Percentiles rank a stretch among this genome's conserved stretches.
Conservation (phyloP, 2,797 vertebrate genomes). For the Vultur gryphus region DNA sequence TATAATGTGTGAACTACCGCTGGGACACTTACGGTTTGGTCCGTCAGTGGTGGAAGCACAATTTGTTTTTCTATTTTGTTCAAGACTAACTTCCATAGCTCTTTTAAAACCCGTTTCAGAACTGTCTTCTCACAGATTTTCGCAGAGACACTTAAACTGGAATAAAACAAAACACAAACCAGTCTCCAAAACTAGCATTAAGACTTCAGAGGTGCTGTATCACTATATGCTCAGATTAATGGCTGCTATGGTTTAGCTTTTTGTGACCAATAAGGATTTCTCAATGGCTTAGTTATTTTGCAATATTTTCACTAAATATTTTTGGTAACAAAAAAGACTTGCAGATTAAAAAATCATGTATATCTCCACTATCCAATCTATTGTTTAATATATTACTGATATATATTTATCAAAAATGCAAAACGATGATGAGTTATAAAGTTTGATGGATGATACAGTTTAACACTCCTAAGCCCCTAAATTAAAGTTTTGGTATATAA, state of each 20-base stretch:
- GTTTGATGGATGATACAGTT: background rate
- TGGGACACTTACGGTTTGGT: conserved; percentile 87
- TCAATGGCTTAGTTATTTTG: background rate
- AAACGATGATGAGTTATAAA: background rate
- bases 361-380: background rate
- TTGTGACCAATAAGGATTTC: background rate
- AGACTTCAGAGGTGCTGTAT: background rate
- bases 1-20: background rate
- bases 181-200: background rate
- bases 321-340: background rate
- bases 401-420: background rate
- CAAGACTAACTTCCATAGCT: conserved; percentile 95
- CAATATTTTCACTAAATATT: background rate
- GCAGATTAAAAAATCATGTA: background rate
- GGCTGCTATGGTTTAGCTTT: background rate
- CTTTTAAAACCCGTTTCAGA: conserved; percentile 93
- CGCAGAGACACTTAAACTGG: conserved; percentile 92
- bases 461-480: background rate
- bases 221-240: background rate
- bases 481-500: background rate
- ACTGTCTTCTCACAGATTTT: conserved; percentile 99
- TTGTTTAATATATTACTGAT: background rate
- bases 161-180: conserved; percentile 36
- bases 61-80: conserved; percentile 95
- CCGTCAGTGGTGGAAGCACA: conserved; percentile 91